Conservation (phyloP, 2,888 invertebrate genomes). For the Lagria hirta region DNA sequence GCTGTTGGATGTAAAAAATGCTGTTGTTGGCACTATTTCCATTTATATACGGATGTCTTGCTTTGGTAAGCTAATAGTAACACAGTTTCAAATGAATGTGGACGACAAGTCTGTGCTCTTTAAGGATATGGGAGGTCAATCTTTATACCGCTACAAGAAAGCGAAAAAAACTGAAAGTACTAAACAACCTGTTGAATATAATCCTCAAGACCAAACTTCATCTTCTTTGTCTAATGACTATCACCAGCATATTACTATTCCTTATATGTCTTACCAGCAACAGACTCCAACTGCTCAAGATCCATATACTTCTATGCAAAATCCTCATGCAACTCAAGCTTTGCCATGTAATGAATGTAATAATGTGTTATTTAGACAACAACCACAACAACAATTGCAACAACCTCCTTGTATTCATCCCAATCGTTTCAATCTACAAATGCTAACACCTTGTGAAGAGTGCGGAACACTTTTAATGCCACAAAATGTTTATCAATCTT, state of each 20-base stretch:
- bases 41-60: constrained; percentile 67
- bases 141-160: constrained; percentile 51
- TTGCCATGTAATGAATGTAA: constrained; percentile 37
- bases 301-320: no score
- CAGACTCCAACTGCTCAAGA: no score
- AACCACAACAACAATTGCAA: constrained; percentile 1
- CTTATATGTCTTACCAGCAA: no score
- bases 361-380: constrained; percentile 8
- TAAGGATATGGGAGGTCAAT: constrained; percentile 53
- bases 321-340: no score
- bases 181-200: no score
- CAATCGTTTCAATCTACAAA: constrained; percentile 4
- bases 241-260: no score
- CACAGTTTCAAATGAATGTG: constrained; percentile 63
- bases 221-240: no score
- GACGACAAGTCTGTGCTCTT: constrained; percentile 54
- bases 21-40: constrained; percentile 60
- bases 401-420: constrained; percentile 6
- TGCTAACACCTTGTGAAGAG: constrained; percentile 33
- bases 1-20: constrained; percentile 56
- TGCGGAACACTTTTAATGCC: constrained; percentile 18
- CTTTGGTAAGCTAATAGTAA: constrained; percentile 66
- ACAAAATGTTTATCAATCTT: constrained; percentile 8
- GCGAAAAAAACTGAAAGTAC: constrained; percentile 24
- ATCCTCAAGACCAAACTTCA: no score